A percentile compares a stretch with the other conserved stretches of the same genome.
These are phyloP conservation scores for Maconellicoccus hirsutus DNA, from an alignment of 1,140 invertebrate species.

Conservation along the genomic window DNA sequence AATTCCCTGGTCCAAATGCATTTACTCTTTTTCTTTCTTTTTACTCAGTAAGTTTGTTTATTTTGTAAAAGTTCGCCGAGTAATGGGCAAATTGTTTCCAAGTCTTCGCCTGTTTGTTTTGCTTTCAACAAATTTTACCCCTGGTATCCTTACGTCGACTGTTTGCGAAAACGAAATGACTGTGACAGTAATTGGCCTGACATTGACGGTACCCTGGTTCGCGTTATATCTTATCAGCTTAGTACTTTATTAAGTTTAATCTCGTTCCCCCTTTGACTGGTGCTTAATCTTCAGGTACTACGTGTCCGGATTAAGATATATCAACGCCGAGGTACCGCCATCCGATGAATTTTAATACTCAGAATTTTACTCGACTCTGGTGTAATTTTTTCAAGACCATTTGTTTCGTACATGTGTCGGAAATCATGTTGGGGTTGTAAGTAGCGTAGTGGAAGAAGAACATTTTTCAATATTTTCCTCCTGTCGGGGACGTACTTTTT, in stretches of 20 bases:
- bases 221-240: constrained; percentile 4
- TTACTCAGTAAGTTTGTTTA: not conserved
- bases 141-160: not conserved
- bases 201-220: constrained; percentile 6
- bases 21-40: constrained; percentile 6
- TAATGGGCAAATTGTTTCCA: constrained; percentile 18
- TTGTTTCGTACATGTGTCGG: no score
- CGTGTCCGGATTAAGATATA: constrained; percentile 16
- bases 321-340: not conserved
- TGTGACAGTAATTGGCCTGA: constrained; percentile 21
- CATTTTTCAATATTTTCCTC: no score
- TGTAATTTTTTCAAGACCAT: no score
- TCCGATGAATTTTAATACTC: not conserved
- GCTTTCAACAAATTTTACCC: constrained; percentile 9
- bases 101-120: constrained; percentile 17
- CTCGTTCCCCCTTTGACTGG: not conserved
- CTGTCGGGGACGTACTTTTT: no score
- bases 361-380: no score
- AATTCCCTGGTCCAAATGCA: constrained; percentile 15
- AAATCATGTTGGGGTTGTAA: no score
- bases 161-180: not conserved
- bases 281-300: constrained; percentile 21
- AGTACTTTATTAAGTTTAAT: constrained; percentile 20
- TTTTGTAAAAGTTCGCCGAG: constrained; percentile 13
- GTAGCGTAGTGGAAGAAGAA: no score